Conservation (phyloP, 2,113 vertebrate genomes). For the Mastomys natalensis region DNA sequence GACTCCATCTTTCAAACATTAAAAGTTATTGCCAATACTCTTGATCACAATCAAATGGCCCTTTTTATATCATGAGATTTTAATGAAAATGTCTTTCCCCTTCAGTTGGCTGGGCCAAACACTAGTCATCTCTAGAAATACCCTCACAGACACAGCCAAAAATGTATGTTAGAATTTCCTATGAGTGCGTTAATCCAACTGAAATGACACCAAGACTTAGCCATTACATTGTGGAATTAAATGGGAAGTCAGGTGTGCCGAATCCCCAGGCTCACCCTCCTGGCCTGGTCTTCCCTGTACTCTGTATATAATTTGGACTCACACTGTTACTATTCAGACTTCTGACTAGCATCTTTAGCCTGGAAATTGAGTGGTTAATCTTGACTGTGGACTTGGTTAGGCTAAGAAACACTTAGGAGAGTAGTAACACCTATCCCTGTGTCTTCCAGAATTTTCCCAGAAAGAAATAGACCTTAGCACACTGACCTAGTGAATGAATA, state of each 20-base stretch:
- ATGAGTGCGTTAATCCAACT: background rate
- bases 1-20: background rate
- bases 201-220: background rate
- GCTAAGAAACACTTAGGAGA: background rate
- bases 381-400: background rate
- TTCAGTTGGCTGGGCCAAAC: background rate
- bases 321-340: background rate
- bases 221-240: background rate
- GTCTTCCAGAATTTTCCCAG: background rate
- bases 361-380: background rate
- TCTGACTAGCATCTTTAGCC: background rate
- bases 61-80: background rate
- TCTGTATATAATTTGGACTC: background rate
- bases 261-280: no score
- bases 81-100: background rate
- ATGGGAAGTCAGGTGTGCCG: background rate
- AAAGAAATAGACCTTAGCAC: background rate
- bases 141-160: background rate
- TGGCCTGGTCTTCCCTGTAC: background rate
- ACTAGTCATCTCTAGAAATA: background rate
- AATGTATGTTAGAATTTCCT: background rate
- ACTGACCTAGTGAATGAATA: background rate
- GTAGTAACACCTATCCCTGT: background rate
- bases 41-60: background rate
- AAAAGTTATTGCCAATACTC: background rate